Evolutionary conservation across 2,113 vertebrate genomes (phyloP), one percentile per base, ranked within the genome.

Genomic region (Rattus rattus): DNA sequence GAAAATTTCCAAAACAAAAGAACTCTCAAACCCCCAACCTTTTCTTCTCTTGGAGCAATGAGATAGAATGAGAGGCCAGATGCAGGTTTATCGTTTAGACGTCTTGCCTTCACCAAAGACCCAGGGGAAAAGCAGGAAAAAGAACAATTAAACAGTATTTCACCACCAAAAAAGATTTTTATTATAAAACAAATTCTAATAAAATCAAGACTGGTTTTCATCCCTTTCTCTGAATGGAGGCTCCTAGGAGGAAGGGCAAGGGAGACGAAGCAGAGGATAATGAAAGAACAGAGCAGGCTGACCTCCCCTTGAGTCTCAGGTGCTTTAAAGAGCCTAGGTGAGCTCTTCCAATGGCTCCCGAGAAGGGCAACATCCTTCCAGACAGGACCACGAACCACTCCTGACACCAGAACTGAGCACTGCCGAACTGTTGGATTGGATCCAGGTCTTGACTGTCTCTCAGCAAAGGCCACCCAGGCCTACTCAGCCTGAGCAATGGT

Each of bases 401-500:
- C 90, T 87, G 67, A 89, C 79, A 86, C 56, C 13, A 47, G 75
- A 88, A 70, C 67, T 81, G 89, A 94, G 77, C 88, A 94, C 73
- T 85, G 87, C 39, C 1, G 39, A 63, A 95, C 2, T 93, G 92
- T 43, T 92, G 94, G 80, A 92, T 22, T 91, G 93, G 87, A 95
- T 96, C 81, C 96, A 97, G 91, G 90, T 97, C 92, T 93, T 14
- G 2, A 91, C 88, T 96, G 94, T 93, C 69, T 97, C 92, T 94
- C 90, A 94, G 94, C 80, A 99, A 93, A 95, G 90, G 94, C 94
- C 80, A 96, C 70, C 43, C 90, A 92, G 61, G 61, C 76, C 98
- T 97, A 98, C 90, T 99, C 98, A 52, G 79, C 93, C 43, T 99
- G 97, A 1, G 99, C 98, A 73, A 99, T 1, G 12, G 99, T 69